phyloP scores from a whole-genome alignment of 2,113 vertebrate genomes.

The Rhinolophus sinicus region DNA sequence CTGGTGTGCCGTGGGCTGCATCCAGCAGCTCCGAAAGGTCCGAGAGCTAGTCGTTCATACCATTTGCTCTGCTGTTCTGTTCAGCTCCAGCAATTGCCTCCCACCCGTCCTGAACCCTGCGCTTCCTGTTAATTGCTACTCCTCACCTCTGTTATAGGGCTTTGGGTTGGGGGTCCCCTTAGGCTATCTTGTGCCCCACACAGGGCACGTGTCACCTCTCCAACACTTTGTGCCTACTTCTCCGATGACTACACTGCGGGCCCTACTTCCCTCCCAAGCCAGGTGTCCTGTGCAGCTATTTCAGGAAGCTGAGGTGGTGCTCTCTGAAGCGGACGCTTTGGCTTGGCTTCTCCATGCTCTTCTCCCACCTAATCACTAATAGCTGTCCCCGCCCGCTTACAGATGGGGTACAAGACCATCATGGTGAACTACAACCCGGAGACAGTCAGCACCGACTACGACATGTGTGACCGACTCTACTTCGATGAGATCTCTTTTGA shows the following conservation, averaged over 20 bases:
- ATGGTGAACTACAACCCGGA: slow-evolving; percentile 99
- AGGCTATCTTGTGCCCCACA: background rate
- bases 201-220: background rate
- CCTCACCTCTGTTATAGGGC: background rate
- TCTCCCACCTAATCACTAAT: background rate
- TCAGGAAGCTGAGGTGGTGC: background rate
- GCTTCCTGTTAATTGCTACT: background rate
- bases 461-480: slow-evolving; percentile 98
- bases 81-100: background rate
- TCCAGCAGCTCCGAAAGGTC: slow-evolving; percentile 96
- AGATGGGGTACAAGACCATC: slow-evolving; percentile 99
- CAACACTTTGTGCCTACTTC: background rate
- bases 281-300: background rate
- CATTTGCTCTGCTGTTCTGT: background rate
- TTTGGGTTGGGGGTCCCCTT: background rate
- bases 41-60: background rate
- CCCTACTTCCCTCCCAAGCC: background rate
- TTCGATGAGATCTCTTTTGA: slow-evolving; percentile 99
- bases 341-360: background rate
- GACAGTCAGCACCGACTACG: slow-evolving; percentile 98
- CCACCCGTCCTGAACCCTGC: background rate
- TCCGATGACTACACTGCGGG: background rate
- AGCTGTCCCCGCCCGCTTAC: background rate
- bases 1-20: slow-evolving; percentile 98
- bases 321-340: background rate